These are phyloP conservation scores for Cichlasoma orientale DNA, from an alignment of 2,797 vertebrate species.

Conservation along the genomic window DNA sequence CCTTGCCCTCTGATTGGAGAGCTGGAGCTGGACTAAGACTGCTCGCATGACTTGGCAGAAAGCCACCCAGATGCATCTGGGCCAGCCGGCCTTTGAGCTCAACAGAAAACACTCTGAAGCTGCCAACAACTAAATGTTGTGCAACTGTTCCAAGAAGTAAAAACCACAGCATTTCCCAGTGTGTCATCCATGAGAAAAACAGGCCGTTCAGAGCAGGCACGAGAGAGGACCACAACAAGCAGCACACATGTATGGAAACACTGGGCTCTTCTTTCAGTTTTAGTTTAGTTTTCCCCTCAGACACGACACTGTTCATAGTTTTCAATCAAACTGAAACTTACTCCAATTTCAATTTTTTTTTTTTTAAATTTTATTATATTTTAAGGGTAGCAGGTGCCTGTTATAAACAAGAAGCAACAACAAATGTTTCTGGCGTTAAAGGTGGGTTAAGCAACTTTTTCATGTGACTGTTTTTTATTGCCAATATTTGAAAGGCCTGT, in stretches of 20 bases:
- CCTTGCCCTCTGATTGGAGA: slow-evolving; percentile 39
- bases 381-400: no score
- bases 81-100: background rate
- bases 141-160: slow-evolving; percentile 42
- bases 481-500: no score
- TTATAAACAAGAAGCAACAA: no score
- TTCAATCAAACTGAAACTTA: no score
- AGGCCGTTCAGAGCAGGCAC: slow-evolving; percentile 19
- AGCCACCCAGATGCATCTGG: slow-evolving; percentile 40
- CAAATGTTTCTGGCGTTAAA: background rate
- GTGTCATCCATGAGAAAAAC: slow-evolving; percentile 16
- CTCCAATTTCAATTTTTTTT: no score
- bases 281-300: background rate
- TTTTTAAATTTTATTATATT: no score
- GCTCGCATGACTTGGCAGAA: slow-evolving; percentile 35
- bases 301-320: background rate
- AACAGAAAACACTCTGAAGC: slow-evolving; percentile 32
- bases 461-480: no score
- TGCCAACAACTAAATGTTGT: slow-evolving; percentile 46
- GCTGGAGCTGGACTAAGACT: slow-evolving; percentile 10
- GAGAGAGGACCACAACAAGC: background rate
- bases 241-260: background rate
- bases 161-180: slow-evolving; percentile 1
- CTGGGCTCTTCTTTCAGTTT: background rate
- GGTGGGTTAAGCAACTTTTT: background rate